A percentile compares a stretch with the other conserved stretches of the same genome.
These are phyloP conservation scores for Melanocharis versteri DNA, from an alignment of 2,113 vertebrate species.

Conservation along the genomic window DNA sequence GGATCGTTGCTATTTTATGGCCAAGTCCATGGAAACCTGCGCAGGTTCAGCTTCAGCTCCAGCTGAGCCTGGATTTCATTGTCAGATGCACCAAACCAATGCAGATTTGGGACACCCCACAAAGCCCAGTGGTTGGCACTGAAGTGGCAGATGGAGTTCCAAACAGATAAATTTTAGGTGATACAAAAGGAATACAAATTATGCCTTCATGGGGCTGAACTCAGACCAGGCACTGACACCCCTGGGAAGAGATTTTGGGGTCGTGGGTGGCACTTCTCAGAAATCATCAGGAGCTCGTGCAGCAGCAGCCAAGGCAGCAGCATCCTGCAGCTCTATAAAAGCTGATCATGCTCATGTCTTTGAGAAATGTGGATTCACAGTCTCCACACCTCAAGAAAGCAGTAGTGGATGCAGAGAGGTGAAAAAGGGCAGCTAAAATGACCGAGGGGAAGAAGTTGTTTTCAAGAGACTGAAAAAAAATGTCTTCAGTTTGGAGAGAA, in stretches of 20 bases:
- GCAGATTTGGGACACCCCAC: neutral
- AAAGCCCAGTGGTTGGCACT: neutral
- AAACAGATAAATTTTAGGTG: neutral
- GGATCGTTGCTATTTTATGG: neutral
- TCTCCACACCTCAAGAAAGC: neutral
- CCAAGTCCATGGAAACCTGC: neutral
- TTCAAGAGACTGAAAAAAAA: neutral
- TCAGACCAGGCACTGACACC: neutral
- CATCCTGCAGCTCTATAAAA: neutral
- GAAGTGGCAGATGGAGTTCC: neutral
- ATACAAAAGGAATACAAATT: neutral
- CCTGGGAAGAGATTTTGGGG: neutral
- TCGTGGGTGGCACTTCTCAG: rapidly evolving
- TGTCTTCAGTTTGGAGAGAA: neutral
- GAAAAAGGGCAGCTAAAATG: neutral
- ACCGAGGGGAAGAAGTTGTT: neutral
- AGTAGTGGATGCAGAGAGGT: neutral
- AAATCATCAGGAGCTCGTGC: neutral
- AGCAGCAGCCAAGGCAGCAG: neutral
- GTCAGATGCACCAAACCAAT: neutral
- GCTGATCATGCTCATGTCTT: neutral
- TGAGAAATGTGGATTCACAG: neutral
- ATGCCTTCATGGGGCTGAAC: neutral
- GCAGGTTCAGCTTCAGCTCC: neutral
- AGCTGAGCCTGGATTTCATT: neutral